Base-by-base conservation (phyloP, 1,140 invertebrate species). In the Drosophila funebris region DNA sequence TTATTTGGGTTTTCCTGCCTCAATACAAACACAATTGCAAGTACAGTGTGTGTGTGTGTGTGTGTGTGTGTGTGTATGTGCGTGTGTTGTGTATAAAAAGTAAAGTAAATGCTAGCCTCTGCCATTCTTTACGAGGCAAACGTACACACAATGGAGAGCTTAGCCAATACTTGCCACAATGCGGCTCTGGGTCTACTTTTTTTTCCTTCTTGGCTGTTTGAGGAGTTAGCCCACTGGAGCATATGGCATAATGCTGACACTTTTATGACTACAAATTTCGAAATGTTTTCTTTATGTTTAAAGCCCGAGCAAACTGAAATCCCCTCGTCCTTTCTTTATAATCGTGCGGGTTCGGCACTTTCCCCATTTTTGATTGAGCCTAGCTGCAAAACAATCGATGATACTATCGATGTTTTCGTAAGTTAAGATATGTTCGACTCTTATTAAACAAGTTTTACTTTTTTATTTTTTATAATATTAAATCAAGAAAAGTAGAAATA, bases 191-290 rank as follows among this genome's bases (percentile, higher is more conserved):
- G n/a, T n/a, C n/a, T 16, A 31, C 8, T 27, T 41, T 18, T 18
- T 14, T 4, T 50, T 50, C 13, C 16, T 50, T 3, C 5, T 52
- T 11, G 4, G 0, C 8, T 44, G 31, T 50, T 60, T 43, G 33
- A 53, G 5, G 71, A 18, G 39, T 41, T 37, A 63, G 48, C 36
- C 61, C 37, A 64, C 31, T 61, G 53, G 29, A 53, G 66, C 56
- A 68, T 73, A 44, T 31, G 72, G 72, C 72, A 76, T 80, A 73
- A 67, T 77, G 77, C 78, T 77, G 78, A 82, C 81, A 82, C 78
- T 82, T 82, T 82, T 82, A 82, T 66, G 80, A 76, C 76, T 67
- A 73, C 61, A 80, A 84, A 77, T 80, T 85, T 80, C 69, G 53
- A 80, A 80, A 71, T 71, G 60, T 63, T 74, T 73, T 76, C 78